phyloP scores from a whole-genome alignment of 2,797 vertebrate genomes.

The Luscinia megarhynchos region DNA sequence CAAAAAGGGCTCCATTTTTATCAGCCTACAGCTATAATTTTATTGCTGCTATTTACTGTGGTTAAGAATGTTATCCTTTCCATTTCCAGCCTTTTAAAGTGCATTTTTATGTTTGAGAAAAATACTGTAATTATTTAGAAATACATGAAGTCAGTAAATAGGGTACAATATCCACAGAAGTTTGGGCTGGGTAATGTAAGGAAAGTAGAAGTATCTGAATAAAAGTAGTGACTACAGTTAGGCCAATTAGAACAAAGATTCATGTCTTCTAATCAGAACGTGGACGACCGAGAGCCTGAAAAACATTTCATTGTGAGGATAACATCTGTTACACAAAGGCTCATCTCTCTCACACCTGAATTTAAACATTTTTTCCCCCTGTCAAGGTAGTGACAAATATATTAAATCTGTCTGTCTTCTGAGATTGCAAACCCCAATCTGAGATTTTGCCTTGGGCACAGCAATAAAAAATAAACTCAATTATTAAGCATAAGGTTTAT shows the following conservation, averaged over 20 bases:
- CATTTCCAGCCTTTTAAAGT: slow-evolving; percentile 30
- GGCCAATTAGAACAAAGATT: slow-evolving; percentile 39
- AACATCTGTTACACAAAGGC: slow-evolving; percentile 56
- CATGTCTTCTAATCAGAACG: background rate
- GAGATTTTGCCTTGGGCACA: slow-evolving; percentile 72
- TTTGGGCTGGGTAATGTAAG: background rate
- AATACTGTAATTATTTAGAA: slow-evolving; percentile 59
- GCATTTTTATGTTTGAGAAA: slow-evolving; percentile 20
- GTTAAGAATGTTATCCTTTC: slow-evolving; percentile 32
- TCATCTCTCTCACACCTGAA: slow-evolving; percentile 62
- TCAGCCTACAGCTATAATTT: slow-evolving; percentile 50
- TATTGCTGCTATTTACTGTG: slow-evolving; percentile 50
- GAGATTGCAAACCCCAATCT: slow-evolving; percentile 69
- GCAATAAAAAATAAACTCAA: slow-evolving; percentile 73
- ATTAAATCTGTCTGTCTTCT: slow-evolving; percentile 78
- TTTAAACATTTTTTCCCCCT: slow-evolving; percentile 62
- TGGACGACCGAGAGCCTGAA: background rate
- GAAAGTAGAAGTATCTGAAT: background rate
- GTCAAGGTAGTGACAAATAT: slow-evolving; percentile 76
- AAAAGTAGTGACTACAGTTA: background rate
- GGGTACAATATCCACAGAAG: background rate
- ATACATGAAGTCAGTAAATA: slow-evolving; percentile 7
- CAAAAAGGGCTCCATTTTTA: slow-evolving; percentile 59
- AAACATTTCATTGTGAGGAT: slow-evolving; percentile 23
- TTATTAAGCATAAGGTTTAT: slow-evolving; percentile 51